Evolutionary conservation across 2,888 invertebrate genomes (phyloP).

Genomic region (Yponomeuta malinellus): DNA sequence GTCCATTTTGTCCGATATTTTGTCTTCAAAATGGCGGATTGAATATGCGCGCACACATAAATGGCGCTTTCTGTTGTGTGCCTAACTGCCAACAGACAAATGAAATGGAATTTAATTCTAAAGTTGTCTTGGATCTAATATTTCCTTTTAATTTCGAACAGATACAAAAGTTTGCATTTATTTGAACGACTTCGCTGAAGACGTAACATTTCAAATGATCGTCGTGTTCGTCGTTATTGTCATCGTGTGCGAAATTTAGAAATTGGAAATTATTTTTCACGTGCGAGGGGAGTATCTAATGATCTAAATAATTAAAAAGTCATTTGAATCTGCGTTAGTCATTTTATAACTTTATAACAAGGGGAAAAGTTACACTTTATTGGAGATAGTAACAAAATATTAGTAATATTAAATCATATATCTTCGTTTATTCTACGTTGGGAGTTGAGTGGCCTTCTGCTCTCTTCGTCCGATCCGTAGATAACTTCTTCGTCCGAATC

Average conservation of each 20-base stretch:
- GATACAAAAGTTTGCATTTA: neutral
- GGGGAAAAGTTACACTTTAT: constrained; percentile 40
- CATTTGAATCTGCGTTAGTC: constrained; percentile 10
- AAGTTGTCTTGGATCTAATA: too few relatives aligned
- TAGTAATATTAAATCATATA: constrained; percentile 45
- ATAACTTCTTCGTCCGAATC: constrained; percentile 98
- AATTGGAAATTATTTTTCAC: neutral
- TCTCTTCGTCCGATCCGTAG: constrained; percentile 94
- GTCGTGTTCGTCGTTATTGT: neutral
- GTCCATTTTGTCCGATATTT: constrained; percentile 6
- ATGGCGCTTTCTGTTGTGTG: neutral
- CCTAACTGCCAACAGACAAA: neutral
- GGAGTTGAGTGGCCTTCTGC: constrained; percentile 86
- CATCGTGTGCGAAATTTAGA: too few relatives aligned
- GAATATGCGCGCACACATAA: neutral
- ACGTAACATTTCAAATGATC: neutral
- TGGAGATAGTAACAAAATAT: constrained; percentile 22
- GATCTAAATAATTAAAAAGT: neutral
- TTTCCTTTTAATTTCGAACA: too few relatives aligned
- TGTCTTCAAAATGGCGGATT: constrained; percentile 13
- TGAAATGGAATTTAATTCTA: too few relatives aligned
- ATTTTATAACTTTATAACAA: constrained; percentile 47
- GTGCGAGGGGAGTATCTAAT: neutral
- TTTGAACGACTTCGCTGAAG: neutral
- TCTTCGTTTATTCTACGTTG: constrained; percentile 76